These are phyloP conservation scores for Hemichromis elongatus DNA, from an alignment of 2,113 vertebrate genomes.

Conservation along the genomic window DNA sequence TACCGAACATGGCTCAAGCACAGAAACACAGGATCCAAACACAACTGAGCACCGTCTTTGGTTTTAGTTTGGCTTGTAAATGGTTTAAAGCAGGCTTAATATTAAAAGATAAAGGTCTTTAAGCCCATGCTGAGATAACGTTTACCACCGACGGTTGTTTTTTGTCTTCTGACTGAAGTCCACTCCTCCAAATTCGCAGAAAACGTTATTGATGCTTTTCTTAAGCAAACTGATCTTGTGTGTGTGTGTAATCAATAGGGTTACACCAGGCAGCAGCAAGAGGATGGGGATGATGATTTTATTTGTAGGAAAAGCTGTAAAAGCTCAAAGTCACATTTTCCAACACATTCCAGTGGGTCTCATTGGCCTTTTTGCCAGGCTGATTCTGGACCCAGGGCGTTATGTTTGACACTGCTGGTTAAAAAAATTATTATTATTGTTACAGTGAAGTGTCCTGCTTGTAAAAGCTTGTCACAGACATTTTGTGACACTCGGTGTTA, in stretches of 20 bases:
- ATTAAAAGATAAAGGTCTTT: neutral
- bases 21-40: neutral
- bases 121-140: neutral
- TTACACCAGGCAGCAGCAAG: neutral
- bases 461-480: neutral
- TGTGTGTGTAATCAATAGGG: too few relatives aligned
- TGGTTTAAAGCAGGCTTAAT: neutral
- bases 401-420: neutral
- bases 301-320: neutral
- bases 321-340: neutral
- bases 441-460: neutral
- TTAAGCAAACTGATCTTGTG: neutral
- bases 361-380: neutral
- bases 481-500: neutral
- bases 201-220: neutral
- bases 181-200: neutral
- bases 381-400: neutral
- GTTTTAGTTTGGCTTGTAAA: neutral
- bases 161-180: neutral
- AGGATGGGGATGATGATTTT: too few relatives aligned
- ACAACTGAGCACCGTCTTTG: neutral
- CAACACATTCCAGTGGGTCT: neutral
- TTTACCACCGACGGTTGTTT: neutral
- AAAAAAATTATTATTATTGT: neutral
- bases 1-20: neutral